phyloP scores from a whole-genome alignment of 1,140 invertebrate species.

The Pseudobourletiella spinata region DNA sequence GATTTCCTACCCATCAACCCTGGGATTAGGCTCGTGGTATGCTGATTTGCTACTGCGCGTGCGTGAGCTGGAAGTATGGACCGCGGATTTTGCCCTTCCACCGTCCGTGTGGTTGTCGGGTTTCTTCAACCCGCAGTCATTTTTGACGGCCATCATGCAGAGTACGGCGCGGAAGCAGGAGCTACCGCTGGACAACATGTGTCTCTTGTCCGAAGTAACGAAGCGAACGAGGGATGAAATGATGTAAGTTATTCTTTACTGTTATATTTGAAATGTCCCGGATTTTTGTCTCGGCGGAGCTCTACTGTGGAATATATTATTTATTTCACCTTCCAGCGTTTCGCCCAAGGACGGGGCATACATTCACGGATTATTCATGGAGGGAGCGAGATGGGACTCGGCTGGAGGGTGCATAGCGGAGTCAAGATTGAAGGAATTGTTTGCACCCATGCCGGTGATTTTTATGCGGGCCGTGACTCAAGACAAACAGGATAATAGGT shows the following conservation, averaged over 20 bases:
- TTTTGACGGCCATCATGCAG: slow-evolving; percentile 95
- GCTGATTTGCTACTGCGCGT: slow-evolving; percentile 76
- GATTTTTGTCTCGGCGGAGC: background rate
- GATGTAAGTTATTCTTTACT: slow-evolving; percentile 49
- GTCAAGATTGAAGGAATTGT: slow-evolving; percentile 79
- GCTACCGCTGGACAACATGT: slow-evolving; percentile 92
- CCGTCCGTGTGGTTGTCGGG: slow-evolving; percentile 90
- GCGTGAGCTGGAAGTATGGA: slow-evolving; percentile 87
- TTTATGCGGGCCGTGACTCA: slow-evolving; percentile 87
- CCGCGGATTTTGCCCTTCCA: slow-evolving; percentile 86
- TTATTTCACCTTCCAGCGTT: slow-evolving; percentile 50
- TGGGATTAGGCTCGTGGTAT: slow-evolving; percentile 84
- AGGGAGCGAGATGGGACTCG: slow-evolving; percentile 81
- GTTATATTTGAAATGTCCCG: background rate
- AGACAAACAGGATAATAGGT: slow-evolving; percentile 82
- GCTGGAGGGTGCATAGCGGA: slow-evolving; percentile 80
- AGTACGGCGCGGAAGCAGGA: slow-evolving; percentile 87
- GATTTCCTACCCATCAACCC: slow-evolving; percentile 81
- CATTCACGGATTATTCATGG: slow-evolving; percentile 87
- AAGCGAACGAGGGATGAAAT: slow-evolving; percentile 94
- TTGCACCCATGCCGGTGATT: slow-evolving; percentile 85
- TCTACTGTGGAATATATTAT: background rate
- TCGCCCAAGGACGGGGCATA: slow-evolving; percentile 88
- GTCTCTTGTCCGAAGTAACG: slow-evolving; percentile 90
- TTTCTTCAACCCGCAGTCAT: slow-evolving; percentile 93